Evolutionary conservation across 1,140 invertebrate genomes (phyloP), one percentile per base, ranked within the genome.

Genomic region (Drosophila lacteicornis): DNA sequence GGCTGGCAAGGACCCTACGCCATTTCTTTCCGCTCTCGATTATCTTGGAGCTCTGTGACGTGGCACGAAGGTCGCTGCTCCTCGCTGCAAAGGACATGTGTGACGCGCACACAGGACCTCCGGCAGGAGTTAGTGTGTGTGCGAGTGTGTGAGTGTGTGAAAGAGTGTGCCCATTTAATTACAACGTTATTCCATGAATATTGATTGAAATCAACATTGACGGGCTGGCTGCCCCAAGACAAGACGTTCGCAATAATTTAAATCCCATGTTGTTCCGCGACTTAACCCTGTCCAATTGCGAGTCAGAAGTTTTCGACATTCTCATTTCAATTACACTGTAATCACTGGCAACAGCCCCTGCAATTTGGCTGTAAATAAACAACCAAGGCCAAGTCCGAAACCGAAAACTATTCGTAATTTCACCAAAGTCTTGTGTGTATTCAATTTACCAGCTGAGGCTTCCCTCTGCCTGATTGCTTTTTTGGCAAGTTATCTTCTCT

Each of bases 11-110:
- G 70, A 74, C 58, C 70, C 66, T 38, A 59, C 13, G 65, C 43
- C 53, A 49, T 58, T 53, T 68, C 63, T 68, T 70, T 47, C 33
- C 49, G 63, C 63, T 42, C 59, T 61, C 69, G 61, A 50, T 75
- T 65, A 57, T 69, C 49, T 69, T 70, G 19, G 56, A 43, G 69
- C 62, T 38, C 33, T 65, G 75, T 79, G 76, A 79, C 77, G 75
- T 73, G 56, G 67, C 30, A 59, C 76, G 67, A 79, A 78, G 75
- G 76, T 73, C 76, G 58, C 67, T 46, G 68, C 45, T 73, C 69
- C 40, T 55, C 40, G 57, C 62, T 73, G 84, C 80, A 78, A 84
- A 87, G 84, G 84, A 84, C 84, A 87, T 65, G 80, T 78, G 47
- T 87, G 84, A 87, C 85, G 80, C 82, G 80, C 76, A 69, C 19